Base-by-base conservation (phyloP, 2,888 invertebrate species). In the Tachina lurida region DNA sequence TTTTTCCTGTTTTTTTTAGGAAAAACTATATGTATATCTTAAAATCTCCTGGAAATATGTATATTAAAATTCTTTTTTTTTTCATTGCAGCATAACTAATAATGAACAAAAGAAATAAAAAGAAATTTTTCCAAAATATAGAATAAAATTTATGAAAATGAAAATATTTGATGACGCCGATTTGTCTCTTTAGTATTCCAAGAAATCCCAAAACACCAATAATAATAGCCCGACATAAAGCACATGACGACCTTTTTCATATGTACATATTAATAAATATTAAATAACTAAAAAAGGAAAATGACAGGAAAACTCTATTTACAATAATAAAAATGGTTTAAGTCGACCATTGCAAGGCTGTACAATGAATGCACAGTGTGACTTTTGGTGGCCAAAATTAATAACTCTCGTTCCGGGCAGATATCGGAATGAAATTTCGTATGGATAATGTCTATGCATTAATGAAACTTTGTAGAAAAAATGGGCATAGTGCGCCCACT, bases 101-200 rank as follows among this genome's bases (percentile, higher is more conserved):
- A 82, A 85, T 68, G 52, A 58, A 49, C 54, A 3, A 47, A 52
- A n/a, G 39, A 60, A 54, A 71, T 43, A 9, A 10, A 47, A 43
- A 12, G 43, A 67, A 67, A 54, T 10, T 45, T 49, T 62, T 70
- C 13, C 2, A 62, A 31, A 49, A 43, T 17, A 70, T 19, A 41
- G 43, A 70, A 43, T 65, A 15, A 22, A 63, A 63, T 39, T 62
- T 39, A 22, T 2, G 58, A 76, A 75, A 78, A 58, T 52, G 9
- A 79, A 76, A 41, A 60, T 71, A 47, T 86, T 75, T 79, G 83
- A 86, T 73, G 86, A 76, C 86, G 83, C 86, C 86, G 86, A 83
- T 76, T 76, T 79, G 83, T 86, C 85, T 85, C 74, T 73, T 83
- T 65, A 58, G 54, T 45, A 39, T 70, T 54, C 41, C 17, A 54